A percentile compares a stretch with the other conserved stretches of the same genome.
These are phyloP conservation scores for Cervus canadensis DNA, from an alignment of 2,113 vertebrate genomes.

Conservation along the genomic window DNA sequence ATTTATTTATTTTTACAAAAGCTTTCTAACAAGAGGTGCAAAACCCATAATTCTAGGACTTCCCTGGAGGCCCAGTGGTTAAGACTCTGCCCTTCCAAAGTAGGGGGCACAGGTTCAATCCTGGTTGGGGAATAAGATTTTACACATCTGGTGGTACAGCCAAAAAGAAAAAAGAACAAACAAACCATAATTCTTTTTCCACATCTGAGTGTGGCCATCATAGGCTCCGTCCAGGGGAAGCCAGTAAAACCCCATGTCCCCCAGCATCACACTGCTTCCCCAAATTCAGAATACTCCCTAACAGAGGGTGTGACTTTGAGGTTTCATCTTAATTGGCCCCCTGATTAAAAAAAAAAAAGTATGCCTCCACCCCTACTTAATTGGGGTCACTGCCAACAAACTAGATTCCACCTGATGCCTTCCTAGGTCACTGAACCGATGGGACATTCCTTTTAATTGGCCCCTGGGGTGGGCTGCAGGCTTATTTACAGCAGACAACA, in stretches of 20 bases:
- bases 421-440: background rate
- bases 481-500: background rate
- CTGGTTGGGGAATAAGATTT: background rate
- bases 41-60: background rate
- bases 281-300: background rate
- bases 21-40: background rate
- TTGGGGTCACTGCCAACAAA: background rate
- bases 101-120: background rate
- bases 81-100: background rate
- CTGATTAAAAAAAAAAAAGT: background rate
- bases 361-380: background rate
- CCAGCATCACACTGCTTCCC: background rate
- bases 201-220: background rate
- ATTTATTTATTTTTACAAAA: background rate
- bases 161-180: background rate
- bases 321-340: slow-evolving; percentile 24
- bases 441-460: slow-evolving; percentile 23
- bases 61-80: background rate
- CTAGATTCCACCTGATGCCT: background rate
- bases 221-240: background rate
- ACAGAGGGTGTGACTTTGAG: background rate
- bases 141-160: background rate
- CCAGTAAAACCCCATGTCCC: background rate
- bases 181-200: background rate
- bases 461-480: background rate